Base-by-base conservation (phyloP, 2,113 vertebrate species). In the Tetrax tetrax region DNA sequence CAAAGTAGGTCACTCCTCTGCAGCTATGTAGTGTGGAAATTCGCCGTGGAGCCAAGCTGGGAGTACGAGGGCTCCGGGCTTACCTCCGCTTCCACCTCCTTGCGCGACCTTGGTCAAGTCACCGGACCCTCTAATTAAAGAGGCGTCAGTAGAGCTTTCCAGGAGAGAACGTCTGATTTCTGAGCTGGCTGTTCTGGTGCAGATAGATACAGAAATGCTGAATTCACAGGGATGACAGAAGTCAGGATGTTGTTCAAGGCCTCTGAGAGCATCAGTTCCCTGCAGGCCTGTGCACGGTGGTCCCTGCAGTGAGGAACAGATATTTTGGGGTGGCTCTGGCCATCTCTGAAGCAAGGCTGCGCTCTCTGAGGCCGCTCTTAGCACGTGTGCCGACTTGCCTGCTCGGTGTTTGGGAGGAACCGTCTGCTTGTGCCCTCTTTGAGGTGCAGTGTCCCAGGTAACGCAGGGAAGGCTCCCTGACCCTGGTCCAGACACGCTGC, bases 171-270 rank as follows among this genome's bases (percentile, higher is more conserved):
- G 27, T 37, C 25, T 57, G 0, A 6, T 84, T 80, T 41, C 45
- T 48, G 61, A 16, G 29, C 2, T 41, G 68, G 37, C 61, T 57
- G 0, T 75, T 71, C 43, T 47, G 56, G 33, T 51, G 28, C 23
- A 25, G 33, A 20, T 33, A 53, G 56, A 8, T 75, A 53, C n/a
- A 16, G 29, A n/a, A 43, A 31, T 12, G 53, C 53, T n/a, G 51
- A 31, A 14, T 17, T 47, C 45, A 17, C 9, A 8, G 53, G 35
- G 57, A 19, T 24, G 12, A 29, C 6, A 8, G 4, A 63, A 45
- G 25, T 21, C 21, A 4, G 45, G 29, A 4, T 31, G 57, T 2
- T 54, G 54, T 8, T 38, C 2, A 0, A 15, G 48, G 70, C 50
- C 31, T 28, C 53, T 29, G 74, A 5, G 50, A 50, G 22, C 38